Conservation (phyloP, 2,888 invertebrate genomes). For the Coleophora deauratella region DNA sequence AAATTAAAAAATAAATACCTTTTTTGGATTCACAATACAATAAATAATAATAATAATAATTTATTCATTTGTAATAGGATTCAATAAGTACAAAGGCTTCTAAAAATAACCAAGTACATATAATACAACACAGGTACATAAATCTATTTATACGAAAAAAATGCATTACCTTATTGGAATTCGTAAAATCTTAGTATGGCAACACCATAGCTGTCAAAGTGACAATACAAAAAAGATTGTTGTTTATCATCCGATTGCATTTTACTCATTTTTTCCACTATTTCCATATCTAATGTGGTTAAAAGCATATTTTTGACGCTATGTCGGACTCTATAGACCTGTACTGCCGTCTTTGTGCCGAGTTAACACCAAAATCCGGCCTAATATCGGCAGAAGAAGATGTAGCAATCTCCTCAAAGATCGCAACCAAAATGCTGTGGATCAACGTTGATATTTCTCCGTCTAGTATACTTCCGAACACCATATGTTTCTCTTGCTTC, state of each 20-base stretch:
- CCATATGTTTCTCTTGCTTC: constrained; percentile 62
- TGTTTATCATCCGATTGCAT: constrained; percentile 25
- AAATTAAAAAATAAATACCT: too few relatives aligned
- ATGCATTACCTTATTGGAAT: too few relatives aligned
- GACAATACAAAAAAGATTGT: constrained; percentile 19
- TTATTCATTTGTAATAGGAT: too few relatives aligned
- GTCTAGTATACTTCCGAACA: constrained; percentile 39
- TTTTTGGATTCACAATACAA: too few relatives aligned
- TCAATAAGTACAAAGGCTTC: too few relatives aligned
- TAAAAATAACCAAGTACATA: too few relatives aligned
- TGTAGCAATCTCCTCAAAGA: constrained; percentile 46
- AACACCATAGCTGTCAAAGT: constrained; percentile 17
- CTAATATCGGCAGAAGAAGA: constrained; percentile 52
- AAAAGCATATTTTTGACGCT: constrained; percentile 14
- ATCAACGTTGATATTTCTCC: constrained; percentile 53
- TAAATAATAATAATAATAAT: too few relatives aligned
- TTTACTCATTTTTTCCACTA: constrained; percentile 4
- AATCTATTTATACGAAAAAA: too few relatives aligned
- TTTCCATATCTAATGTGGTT: constrained; percentile 10
- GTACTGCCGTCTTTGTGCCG: constrained; percentile 61
- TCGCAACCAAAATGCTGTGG: constrained; percentile 54
- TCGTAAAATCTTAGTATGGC: constrained; percentile 6
- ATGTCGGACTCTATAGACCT: constrained; percentile 45
- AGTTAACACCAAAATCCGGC: constrained; percentile 43
- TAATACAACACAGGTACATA: too few relatives aligned